Percentiles rank a stretch among this genome's conserved stretches.
Conservation (phyloP, 2,113 vertebrate genomes). For the Phylloscopus trochilus region DNA sequence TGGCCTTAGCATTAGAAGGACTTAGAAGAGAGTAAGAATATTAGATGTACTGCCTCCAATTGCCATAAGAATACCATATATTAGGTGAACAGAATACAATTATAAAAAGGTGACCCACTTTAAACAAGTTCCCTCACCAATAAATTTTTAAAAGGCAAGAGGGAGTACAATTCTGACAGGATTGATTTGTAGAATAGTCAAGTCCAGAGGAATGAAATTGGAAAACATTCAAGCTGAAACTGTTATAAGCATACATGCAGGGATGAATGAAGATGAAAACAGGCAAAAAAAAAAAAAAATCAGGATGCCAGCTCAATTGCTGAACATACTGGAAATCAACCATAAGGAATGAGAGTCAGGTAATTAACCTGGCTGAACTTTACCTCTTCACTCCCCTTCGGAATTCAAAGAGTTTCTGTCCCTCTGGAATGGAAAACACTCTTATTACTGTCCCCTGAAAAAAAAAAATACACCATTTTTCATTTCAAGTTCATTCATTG, state of each 20-base stretch:
- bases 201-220: neutral
- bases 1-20: neutral
- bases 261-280: neutral
- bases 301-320: neutral
- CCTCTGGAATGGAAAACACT: constrained; percentile 98
- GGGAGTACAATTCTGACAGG: neutral
- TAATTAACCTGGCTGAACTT: neutral
- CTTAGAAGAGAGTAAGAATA: neutral
- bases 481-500: neutral
- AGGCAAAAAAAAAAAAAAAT: neutral
- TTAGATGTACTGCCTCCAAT: neutral
- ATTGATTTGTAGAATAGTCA: neutral
- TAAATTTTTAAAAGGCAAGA: neutral
- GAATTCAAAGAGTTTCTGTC: constrained; percentile 98
- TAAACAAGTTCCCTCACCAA: neutral
- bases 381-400: constrained; percentile 97
- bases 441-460: constrained; percentile 94
- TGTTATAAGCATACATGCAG: neutral
- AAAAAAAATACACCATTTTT: neutral
- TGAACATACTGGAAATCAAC: neutral
- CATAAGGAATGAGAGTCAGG: neutral
- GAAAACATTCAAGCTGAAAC: neutral
- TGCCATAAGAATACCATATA: neutral
- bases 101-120: neutral
- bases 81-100: neutral